Evolutionary conservation across 2,888 invertebrate genomes (phyloP).

Genomic region (Parapristionchus giblindavisi): DNA sequence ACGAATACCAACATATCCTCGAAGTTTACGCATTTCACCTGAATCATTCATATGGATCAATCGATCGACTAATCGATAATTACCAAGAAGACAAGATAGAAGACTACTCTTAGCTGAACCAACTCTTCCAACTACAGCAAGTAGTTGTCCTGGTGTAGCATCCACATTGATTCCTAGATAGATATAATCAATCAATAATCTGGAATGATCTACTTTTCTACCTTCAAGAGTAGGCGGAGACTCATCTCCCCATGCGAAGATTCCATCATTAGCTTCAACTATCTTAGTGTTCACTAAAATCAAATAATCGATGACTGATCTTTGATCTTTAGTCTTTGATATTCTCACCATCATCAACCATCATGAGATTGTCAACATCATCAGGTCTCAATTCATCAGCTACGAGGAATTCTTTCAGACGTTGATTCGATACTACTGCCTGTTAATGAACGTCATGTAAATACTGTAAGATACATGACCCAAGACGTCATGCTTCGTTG

Average conservation of each 20-base stretch:
- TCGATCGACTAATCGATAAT: not conserved
- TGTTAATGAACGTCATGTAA: not conserved
- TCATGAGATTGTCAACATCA: conserved; percentile 15
- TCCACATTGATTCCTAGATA: conserved; percentile 49
- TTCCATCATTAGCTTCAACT: conserved; percentile 14
- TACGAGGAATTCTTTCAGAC: conserved; percentile 30
- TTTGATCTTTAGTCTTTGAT: not conserved
- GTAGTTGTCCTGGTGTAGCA: conserved; percentile 31
- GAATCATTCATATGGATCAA: not conserved
- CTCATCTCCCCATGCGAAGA: conserved; percentile 33
- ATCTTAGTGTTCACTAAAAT: conserved; percentile 11
- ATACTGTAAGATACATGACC: not conserved
- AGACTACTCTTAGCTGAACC: conserved; percentile 27
- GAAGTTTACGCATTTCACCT: conserved; percentile 35
- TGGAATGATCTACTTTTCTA: not conserved
- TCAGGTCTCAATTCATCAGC: conserved; percentile 32
- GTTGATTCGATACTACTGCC: conserved; percentile 27
- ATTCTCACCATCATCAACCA: conserved; percentile 11
- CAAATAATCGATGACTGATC: not conserved
- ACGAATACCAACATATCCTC: conserved; percentile 54
- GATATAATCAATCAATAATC: not conserved
- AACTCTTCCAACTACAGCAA: conserved; percentile 29
- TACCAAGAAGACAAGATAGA: conserved; percentile 18
- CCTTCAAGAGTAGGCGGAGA: conserved; percentile 15
- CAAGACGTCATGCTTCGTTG: too few species aligned